A percentile compares a stretch with the other conserved stretches of the same genome.
These are phyloP conservation scores for Promerops cafer DNA, from an alignment of 2,113 vertebrate species.

Conservation along the genomic window DNA sequence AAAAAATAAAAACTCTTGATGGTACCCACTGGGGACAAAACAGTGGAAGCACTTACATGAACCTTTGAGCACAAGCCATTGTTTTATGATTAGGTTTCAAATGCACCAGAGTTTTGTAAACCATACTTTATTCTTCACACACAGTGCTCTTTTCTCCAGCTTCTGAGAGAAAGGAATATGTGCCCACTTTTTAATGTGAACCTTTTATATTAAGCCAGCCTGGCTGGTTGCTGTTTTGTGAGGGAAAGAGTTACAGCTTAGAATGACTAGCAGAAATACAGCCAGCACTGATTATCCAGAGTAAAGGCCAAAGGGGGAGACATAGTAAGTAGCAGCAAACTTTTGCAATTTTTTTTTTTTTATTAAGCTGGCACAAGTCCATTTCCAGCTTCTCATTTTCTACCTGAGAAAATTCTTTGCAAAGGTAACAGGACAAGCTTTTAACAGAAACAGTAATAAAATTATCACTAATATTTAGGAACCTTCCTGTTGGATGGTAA, in stretches of 20 bases:
- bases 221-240: background rate
- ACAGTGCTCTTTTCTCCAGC: background rate
- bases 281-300: background rate
- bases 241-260: background rate
- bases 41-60: background rate
- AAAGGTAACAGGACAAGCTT: background rate
- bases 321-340: background rate
- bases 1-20: background rate
- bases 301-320: background rate
- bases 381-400: background rate
- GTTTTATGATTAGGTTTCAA: slow-evolving; percentile 2
- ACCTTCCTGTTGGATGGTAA: background rate
- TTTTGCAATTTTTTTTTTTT: background rate
- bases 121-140: background rate
- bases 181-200: background rate
- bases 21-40: background rate
- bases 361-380: background rate
- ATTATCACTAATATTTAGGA: background rate
- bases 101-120: background rate
- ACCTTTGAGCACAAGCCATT: background rate
- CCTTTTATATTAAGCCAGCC: background rate
- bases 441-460: background rate
- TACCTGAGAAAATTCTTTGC: background rate
- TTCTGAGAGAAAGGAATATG: background rate
- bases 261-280: background rate